A percentile compares a stretch with the other conserved stretches of the same genome.
phyloP scores from a whole-genome alignment of 2,888 invertebrate species.

The Rhamnusium bicolor region DNA sequence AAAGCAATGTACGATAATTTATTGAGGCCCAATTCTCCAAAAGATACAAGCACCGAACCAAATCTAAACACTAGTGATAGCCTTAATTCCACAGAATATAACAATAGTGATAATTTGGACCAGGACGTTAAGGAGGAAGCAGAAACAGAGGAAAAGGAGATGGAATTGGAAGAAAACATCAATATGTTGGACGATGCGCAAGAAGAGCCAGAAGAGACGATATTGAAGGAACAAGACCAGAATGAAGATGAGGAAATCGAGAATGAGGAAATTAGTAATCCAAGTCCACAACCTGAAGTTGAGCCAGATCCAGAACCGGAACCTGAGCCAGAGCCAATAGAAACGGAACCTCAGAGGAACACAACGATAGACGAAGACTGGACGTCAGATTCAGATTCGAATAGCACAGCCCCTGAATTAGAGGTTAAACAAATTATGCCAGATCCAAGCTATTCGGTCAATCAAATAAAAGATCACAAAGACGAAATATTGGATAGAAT shows the following conservation, averaged over 20 bases:
- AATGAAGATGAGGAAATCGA: slow-evolving; percentile 33
- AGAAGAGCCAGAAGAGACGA: slow-evolving; percentile 58
- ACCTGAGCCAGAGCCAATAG: slow-evolving; percentile 7
- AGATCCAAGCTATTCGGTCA: slow-evolving; percentile 44
- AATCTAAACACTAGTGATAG: slow-evolving; percentile 13
- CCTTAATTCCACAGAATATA: background rate
- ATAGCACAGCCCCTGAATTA: slow-evolving; percentile 59
- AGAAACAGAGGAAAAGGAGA: slow-evolving; percentile 40
- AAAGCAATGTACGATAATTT: slow-evolving; percentile 70
- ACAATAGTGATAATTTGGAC: slow-evolving; percentile 1
- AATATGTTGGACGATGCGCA: background rate
- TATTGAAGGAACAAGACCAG: slow-evolving; percentile 55
- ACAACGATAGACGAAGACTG: slow-evolving; percentile 60
- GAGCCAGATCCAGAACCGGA: slow-evolving; percentile 46
- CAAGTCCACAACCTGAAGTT: slow-evolving; percentile 30
- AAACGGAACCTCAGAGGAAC: slow-evolving; percentile 41
- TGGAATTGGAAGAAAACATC: slow-evolving; percentile 36
- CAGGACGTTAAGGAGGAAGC: slow-evolving; percentile 63
- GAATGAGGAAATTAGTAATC: slow-evolving; percentile 27
- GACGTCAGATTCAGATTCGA: slow-evolving; percentile 64
- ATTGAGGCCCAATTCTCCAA: slow-evolving; percentile 64
- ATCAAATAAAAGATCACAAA: slow-evolving; percentile 59
- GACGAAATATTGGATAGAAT: slow-evolving; percentile 65
- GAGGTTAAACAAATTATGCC: slow-evolving; percentile 60
- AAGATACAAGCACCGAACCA: slow-evolving; percentile 40